Evolutionary conservation across 2,113 vertebrate species (phyloP), one percentile per base, ranked within the genome.

Genomic region (Rhinichthys klamathensis): DNA sequence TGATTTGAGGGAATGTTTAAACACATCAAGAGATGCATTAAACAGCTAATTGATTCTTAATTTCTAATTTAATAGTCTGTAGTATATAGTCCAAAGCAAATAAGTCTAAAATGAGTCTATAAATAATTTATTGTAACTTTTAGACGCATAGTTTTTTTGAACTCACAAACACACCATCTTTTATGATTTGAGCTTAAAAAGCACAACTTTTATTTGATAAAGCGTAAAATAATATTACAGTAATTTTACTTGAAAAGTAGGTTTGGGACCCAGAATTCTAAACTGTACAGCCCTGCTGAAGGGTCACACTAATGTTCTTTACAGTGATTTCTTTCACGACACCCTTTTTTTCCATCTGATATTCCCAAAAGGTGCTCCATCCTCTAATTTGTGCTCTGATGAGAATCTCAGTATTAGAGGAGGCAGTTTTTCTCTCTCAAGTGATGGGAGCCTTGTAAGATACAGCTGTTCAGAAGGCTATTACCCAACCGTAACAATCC

Each of bases 401-500:
- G 3, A 27, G 0, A 51, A 80, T 1, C 9, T 95, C 6, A 0
- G 77, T 4, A 93, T 94, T 0, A 0, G 3, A 4, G 89, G 86
- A 30, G 93, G 91, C 6, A 0, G 32, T 35, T 94, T 89, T 85
- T 89, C 49, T 2, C 65, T 94, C 51, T 90, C 89, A 16, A 87
- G 90, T 1, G 23, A 0, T 2, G 65, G 46, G 78, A 93, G 92
- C 80, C 1, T 75, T 32, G 13, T 95, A 85, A 25, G 86, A 72
- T 95, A 94, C 80, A 25, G 15, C 0, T 95, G 94, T 81, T 35
- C 61, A 0, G 73, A 90, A 7, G 84, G 63, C 12, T 90, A 84
- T 75, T 94, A 93, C 65, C 91, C 94, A 23, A 93, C 94, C 0
- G 0, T 1, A 0, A 0, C 27, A 9, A 69, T 8, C 4, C 92